Evolutionary conservation across 2,888 invertebrate genomes (phyloP).

Genomic region (Cordilura impudica): DNA sequence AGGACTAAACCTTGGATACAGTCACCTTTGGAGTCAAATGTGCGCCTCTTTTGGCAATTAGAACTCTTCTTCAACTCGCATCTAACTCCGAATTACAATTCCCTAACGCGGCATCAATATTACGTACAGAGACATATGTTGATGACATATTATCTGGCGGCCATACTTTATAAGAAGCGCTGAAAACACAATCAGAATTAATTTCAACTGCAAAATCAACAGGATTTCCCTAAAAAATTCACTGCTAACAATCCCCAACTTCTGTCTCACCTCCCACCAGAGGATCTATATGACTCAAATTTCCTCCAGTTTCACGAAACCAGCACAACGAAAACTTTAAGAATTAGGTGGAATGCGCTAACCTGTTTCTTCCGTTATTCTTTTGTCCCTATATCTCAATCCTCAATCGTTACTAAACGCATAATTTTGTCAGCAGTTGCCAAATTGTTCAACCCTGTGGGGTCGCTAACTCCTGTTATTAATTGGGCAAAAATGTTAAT

Average conservation of each 20-base stretch:
- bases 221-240: slow-evolving; percentile 17
- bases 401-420: neutral
- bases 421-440: too few relatives aligned
- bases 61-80: neutral
- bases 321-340: slow-evolving; percentile 21
- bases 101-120: too few relatives aligned
- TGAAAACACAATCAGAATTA: neutral
- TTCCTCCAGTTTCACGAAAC: slow-evolving; percentile 5
- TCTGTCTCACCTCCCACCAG: neutral
- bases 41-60: slow-evolving; percentile 1
- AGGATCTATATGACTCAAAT: slow-evolving; percentile 21
- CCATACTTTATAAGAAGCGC: neutral
- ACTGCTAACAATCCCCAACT: slow-evolving; percentile 16
- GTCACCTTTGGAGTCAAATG: neutral
- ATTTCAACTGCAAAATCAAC: neutral
- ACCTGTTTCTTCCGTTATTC: too few relatives aligned
- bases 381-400: too few relatives aligned
- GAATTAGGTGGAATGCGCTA: neutral
- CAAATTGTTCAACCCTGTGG: too few relatives aligned
- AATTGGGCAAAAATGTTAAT: neutral
- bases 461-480: neutral
- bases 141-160: neutral
- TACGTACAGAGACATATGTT: neutral
- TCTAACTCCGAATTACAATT: too few relatives aligned
- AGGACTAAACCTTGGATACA: neutral